A percentile compares a stretch with the other conserved stretches of the same genome.
These are phyloP conservation scores for Caenorhabditis latens DNA, from an alignment of 1,140 invertebrate species.

Conservation along the genomic window DNA sequence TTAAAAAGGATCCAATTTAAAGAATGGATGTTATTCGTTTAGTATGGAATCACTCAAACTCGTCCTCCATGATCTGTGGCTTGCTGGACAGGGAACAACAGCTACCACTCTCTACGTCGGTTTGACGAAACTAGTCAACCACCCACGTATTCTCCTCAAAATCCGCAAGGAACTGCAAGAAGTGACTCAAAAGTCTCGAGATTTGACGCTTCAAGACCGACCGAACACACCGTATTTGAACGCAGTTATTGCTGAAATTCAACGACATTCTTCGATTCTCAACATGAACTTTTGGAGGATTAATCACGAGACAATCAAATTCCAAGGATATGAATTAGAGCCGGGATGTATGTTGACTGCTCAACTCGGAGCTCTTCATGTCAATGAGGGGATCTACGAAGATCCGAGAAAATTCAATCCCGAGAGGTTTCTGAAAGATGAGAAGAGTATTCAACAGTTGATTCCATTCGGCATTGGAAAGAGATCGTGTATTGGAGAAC, in stretches of 20 bases:
- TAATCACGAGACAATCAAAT: background rate
- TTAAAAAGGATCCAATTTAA: no score
- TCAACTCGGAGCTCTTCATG: background rate
- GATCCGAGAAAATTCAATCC: background rate
- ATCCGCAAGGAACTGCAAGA: background rate
- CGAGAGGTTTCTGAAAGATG: background rate
- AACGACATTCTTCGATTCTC: conserved; percentile 56
- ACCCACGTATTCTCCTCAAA: conserved; percentile 42
- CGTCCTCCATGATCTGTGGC: conserved; percentile 15
- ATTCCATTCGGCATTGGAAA: conserved; percentile 67
- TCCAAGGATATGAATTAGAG: background rate
- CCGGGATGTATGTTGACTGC: background rate
- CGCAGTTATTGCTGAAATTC: conserved; percentile 44
- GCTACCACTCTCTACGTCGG: background rate
- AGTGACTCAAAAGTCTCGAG: background rate
- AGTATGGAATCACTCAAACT: no score
- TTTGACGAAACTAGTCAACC: conserved; percentile 5
- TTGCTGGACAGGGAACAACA: conserved; percentile 50
- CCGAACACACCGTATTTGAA: conserved; percentile 50
- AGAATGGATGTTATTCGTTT: no score
- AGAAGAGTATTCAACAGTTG: conserved; percentile 57
- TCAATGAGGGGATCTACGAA: background rate
- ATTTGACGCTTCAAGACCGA: background rate
- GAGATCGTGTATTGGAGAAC: conserved; percentile 61
- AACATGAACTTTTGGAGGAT: conserved; percentile 57